Evolutionary conservation across 2,113 vertebrate genomes (phyloP), one percentile per base, ranked within the genome.

Genomic region (Rhynchopsitta pachyrhyncha): DNA sequence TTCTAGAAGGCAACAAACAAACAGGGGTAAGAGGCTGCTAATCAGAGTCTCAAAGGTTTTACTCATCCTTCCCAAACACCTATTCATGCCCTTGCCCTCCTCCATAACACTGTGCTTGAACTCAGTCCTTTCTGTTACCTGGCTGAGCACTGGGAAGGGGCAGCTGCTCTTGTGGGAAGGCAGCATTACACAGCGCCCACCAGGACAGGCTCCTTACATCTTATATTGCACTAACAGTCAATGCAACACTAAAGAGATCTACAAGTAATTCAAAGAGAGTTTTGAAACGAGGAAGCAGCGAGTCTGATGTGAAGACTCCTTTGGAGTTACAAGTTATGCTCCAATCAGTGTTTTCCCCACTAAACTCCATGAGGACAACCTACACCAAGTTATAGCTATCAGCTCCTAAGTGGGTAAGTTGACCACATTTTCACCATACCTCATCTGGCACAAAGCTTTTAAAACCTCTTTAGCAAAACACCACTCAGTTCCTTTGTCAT

Each of bases 211-310:
- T 62, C 46, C 37, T 39, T 24, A 17, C 10, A 5, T 6, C 10
- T 10, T 44, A 27, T 4, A 3, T 2, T 31, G 24, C 16, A 37
- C 20, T 18, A 17, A 39, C 46, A 60, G 39, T 7, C 71, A 39
- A 1, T 0, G 17, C n/a, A 55, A 27, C 66, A 22, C 60, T 7
- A 6, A 16, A 42, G 19, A 37, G 23, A 63, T 2, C 1, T 0
- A 13, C 5, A 33, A 39, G 35, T 2, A 62, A 85, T 2, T 11
- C 10, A 18, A 23, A 66, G 22, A 47, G 35, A 46, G 3, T 1
- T n/a, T 35, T 39, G 39, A 42, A 87, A 92, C 31, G 3, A 27
- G 17, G 18, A 82, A 89, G 10, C 68, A 42, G 20, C 3, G 44
- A 50, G 31, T 39, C 10, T 7, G 25, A n/a, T 66, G 24, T 33